Evolutionary conservation across 1,140 invertebrate species (phyloP).

Genomic region (Caenorhabditis inopinata): DNA sequence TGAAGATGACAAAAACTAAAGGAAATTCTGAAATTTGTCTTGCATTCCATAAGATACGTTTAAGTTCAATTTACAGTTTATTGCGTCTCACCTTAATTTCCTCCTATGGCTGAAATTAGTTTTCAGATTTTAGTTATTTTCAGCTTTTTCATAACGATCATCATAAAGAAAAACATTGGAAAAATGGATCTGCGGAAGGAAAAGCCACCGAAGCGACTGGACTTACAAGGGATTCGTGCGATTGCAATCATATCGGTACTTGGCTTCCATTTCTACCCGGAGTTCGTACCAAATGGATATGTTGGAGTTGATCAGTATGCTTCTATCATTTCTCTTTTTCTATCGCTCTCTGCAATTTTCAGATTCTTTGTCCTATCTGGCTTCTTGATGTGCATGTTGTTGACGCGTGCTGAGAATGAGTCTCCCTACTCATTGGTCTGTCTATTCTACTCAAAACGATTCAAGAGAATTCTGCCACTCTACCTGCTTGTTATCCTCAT

Average conservation of each 20-base stretch:
- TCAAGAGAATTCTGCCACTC: conserved; percentile 1
- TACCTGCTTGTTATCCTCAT: not conserved
- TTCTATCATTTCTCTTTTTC: not conserved
- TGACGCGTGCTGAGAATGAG: not conserved
- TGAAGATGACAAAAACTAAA: no score
- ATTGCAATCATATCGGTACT: not conserved
- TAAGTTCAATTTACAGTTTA: no score
- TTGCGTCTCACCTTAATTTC: no score
- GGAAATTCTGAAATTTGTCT: no score
- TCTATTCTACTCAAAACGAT: not conserved
- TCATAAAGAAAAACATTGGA: no score
- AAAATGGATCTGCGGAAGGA: no score
- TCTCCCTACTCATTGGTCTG: not conserved
- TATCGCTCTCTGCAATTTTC: not conserved
- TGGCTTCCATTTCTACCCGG: conserved; percentile 16
- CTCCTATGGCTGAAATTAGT: no score
- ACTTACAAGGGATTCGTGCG: not conserved
- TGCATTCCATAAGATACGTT: no score
- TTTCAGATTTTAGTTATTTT: no score
- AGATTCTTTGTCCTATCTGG: not conserved
- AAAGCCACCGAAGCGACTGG: not conserved
- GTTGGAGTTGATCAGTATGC: conserved; percentile 12
- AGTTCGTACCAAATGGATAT: not conserved
- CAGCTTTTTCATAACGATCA: no score
- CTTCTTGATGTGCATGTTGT: not conserved